Conservation (phyloP, 2,888 invertebrate genomes). For the Congeria kusceri region DNA sequence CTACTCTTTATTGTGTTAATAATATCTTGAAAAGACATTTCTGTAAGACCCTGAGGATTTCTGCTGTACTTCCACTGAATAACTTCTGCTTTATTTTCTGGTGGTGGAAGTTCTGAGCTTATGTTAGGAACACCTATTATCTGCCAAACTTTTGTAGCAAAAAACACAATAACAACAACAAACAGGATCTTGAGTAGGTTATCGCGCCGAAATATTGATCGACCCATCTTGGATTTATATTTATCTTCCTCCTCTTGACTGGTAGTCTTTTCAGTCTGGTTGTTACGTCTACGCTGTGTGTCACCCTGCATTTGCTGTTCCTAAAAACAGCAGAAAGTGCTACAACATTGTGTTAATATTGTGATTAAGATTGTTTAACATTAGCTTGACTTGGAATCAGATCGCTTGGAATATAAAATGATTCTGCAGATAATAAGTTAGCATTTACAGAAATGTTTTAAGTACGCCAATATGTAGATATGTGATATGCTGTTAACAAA, state of each 20-base stretch:
- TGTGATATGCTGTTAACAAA: too few species aligned
- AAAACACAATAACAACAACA: neutral
- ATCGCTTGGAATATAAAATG: too few species aligned
- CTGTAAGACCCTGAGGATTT: constrained; percentile 18
- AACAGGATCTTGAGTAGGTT: constrained; percentile 5
- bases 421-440: too few species aligned
- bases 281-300: constrained; percentile 18
- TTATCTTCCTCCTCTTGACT: constrained; percentile 11
- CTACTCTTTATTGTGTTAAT: neutral
- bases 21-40: constrained; percentile 11
- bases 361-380: too few species aligned
- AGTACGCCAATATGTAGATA: too few species aligned
- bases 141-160: constrained; percentile 17
- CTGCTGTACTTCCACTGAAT: constrained; percentile 11
- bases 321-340: too few species aligned
- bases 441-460: too few species aligned
- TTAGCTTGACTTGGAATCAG: too few species aligned
- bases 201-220: neutral
- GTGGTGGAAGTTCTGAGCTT: constrained; percentile 2
- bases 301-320: neutral
- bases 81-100: neutral
- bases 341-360: too few species aligned
- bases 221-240: neutral
- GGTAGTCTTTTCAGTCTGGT: neutral
- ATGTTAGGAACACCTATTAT: neutral